Evolutionary conservation across 2,113 vertebrate species (phyloP).

Genomic region (Procavia capensis): DNA sequence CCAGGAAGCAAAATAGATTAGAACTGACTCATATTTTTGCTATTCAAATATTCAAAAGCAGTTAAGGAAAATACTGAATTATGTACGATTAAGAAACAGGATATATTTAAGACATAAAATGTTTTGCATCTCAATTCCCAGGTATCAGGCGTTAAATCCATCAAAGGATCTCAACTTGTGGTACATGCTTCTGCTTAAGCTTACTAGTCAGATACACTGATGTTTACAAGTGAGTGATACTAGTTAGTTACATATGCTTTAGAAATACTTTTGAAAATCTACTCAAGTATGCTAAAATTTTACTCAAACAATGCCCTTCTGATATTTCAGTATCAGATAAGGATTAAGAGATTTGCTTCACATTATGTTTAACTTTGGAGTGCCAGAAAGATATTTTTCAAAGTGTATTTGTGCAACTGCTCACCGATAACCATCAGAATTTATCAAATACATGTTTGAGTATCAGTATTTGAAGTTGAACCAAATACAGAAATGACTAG

Average conservation of each 20-base stretch:
- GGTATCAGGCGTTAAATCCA: neutral
- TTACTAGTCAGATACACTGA: neutral
- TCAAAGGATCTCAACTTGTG: neutral
- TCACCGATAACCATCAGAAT: neutral
- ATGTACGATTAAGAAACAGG: neutral
- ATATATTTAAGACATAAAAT: neutral
- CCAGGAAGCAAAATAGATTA: neutral
- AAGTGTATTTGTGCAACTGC: neutral
- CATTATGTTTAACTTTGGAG: conserved; percentile 28
- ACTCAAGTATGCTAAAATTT: conserved; percentile 31
- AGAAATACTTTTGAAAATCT: conserved; percentile 6
- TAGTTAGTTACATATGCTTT: neutral
- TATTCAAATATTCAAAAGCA: neutral
- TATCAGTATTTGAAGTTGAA: conserved; percentile 8
- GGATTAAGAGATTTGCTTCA: conserved; percentile 25
- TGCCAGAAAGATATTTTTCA: neutral
- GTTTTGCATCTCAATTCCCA: neutral
- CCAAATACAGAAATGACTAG: neutral
- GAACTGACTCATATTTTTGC: neutral
- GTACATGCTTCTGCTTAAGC: neutral
- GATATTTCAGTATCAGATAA: neutral
- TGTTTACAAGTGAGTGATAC: neutral
- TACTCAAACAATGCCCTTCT: neutral
- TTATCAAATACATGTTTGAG: neutral
- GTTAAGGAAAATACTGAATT: neutral